phyloP scores from a whole-genome alignment of 23 tunicate genomes.

The Trididemnum miniatum region DNA sequence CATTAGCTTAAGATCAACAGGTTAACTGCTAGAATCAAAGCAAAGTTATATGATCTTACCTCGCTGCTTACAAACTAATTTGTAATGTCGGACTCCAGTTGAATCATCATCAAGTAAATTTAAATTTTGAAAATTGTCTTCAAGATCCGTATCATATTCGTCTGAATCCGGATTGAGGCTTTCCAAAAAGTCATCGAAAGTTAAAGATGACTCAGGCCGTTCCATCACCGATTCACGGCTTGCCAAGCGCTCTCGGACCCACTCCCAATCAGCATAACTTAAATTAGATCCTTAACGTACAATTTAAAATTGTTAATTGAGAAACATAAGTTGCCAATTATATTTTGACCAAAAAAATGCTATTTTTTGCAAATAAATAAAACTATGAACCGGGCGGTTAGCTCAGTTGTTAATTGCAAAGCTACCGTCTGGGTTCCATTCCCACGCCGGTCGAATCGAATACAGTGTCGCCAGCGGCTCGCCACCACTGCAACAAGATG shows the following conservation, averaged over 20 bases:
- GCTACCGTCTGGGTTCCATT: too few relatives aligned
- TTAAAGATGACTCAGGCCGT: slow-evolving; percentile 69
- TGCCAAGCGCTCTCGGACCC: slow-evolving; percentile 63
- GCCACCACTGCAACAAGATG: too few relatives aligned
- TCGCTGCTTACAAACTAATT: slow-evolving; percentile 35
- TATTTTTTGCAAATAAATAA: too few relatives aligned
- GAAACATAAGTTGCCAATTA: too few relatives aligned
- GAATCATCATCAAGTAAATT: slow-evolving; percentile 24
- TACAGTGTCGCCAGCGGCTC: too few relatives aligned
- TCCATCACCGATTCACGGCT: slow-evolving; percentile 57
- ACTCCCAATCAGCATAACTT: slow-evolving; percentile 63
- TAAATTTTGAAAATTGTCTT: slow-evolving; percentile 49
- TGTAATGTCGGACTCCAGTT: slow-evolving; percentile 58
- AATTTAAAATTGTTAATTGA: too few relatives aligned
- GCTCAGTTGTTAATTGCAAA: too few relatives aligned
- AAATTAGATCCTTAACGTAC: slow-evolving; percentile 33
- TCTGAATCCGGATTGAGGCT: slow-evolving; percentile 66
- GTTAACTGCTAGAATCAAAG: too few relatives aligned
- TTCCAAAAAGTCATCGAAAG: slow-evolving; percentile 69
- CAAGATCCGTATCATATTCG: slow-evolving; percentile 89
- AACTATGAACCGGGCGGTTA: too few relatives aligned
- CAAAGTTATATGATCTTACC: slow-evolving; percentile 28
- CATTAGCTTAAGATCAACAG: too few relatives aligned
- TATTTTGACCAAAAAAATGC: too few relatives aligned
- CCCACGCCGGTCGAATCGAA: too few relatives aligned